phyloP scores from a whole-genome alignment of 2,113 vertebrate genomes.

The Vimba vimba region DNA sequence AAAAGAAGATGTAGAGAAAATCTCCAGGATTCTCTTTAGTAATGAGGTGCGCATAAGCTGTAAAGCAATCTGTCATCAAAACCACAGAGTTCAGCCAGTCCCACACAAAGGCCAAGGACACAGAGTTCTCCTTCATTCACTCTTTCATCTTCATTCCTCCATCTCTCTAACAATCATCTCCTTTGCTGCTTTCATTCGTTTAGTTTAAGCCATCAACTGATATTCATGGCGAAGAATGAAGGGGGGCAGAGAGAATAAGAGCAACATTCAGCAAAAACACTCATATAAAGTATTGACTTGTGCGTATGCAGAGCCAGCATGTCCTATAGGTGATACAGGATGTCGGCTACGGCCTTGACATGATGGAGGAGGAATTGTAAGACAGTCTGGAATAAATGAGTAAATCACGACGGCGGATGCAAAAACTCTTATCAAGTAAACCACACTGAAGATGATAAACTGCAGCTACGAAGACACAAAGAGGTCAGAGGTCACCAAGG shows the following conservation, averaged over 20 bases:
- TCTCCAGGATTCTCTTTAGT: neutral
- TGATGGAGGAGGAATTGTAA: neutral
- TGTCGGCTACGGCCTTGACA: neutral
- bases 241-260: neutral
- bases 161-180: neutral
- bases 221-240: neutral
- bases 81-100: neutral
- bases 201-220: constrained; percentile 9
- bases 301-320: neutral
- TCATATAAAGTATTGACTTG: constrained; percentile 18
- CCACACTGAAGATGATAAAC: neutral
- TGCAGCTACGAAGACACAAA: neutral
- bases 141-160: constrained; percentile 21
- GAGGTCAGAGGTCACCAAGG: neutral
- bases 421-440: neutral
- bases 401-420: neutral
- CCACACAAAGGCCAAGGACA: constrained; percentile 45
- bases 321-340: neutral
- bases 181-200: constrained; percentile 16
- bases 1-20: neutral
- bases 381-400: neutral
- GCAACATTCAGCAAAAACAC: constrained; percentile 12
- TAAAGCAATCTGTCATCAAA: constrained; percentile 30
- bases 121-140: constrained; percentile 25
- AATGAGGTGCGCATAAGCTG: neutral